Evolutionary conservation across 2,797 vertebrate species (phyloP).

Genomic region (Synanceia verrucosa): DNA sequence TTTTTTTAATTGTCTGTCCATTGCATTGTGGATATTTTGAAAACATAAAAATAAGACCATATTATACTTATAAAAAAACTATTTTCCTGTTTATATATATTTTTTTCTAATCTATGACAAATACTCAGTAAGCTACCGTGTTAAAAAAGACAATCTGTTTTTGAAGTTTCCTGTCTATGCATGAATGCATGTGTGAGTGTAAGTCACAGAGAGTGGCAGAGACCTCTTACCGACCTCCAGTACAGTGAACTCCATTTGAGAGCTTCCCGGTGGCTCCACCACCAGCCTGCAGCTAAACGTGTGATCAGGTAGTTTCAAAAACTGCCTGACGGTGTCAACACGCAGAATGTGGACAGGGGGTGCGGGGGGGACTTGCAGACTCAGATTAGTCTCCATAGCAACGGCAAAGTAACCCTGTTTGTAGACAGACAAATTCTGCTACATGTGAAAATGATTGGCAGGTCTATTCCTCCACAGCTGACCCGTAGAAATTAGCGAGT

Average conservation of each 20-base stretch:
- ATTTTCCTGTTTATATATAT: neutral
- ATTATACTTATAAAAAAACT: neutral
- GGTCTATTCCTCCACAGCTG: constrained; percentile 94
- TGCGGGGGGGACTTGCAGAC: constrained; percentile 56
- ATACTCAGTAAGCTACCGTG: neutral
- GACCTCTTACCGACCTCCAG: constrained; percentile 76
- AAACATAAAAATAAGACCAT: constrained; percentile 14
- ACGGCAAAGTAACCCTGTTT: constrained; percentile 95
- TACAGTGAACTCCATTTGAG: constrained; percentile 87
- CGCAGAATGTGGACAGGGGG: constrained; percentile 85
- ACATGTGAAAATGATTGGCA: constrained; percentile 99
- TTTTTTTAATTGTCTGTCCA: constrained; percentile 55
- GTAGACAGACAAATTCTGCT: constrained; percentile 97
- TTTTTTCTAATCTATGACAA: neutral
- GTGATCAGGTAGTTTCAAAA: constrained; percentile 94
- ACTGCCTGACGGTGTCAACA: constrained; percentile 92
- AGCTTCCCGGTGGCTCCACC: constrained; percentile 83
- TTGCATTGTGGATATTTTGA: constrained; percentile 9
- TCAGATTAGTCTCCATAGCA: constrained; percentile 97
- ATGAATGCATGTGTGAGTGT: neutral
- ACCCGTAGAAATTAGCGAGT: constrained; percentile 98
- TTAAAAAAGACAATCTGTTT: constrained; percentile 2
- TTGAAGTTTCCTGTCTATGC: constrained; percentile 5
- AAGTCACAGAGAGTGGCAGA: constrained; percentile 43
- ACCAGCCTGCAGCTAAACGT: constrained; percentile 90